A percentile compares a stretch with the other conserved stretches of the same genome.
Evolutionary conservation across 1,140 invertebrate genomes (phyloP).

Genomic region (Maniola jurtina): DNA sequence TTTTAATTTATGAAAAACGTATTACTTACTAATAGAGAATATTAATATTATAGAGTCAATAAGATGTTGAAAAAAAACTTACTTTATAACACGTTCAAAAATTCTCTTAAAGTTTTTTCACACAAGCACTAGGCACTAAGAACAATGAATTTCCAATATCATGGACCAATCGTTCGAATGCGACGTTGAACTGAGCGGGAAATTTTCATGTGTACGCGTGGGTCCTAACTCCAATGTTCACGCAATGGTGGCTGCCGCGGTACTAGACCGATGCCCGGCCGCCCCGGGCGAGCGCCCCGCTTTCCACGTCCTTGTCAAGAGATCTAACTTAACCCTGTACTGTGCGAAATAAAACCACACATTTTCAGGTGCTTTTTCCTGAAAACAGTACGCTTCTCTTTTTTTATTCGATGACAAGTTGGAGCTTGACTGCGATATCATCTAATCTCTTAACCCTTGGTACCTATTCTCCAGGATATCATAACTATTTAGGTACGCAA

Average conservation of each 20-base stretch:
- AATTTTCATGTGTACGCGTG: constrained; percentile 25
- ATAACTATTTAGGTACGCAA: no score
- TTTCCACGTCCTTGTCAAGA: constrained; percentile 31
- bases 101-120: background rate
- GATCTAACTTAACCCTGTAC: constrained; percentile 27
- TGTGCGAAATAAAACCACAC: constrained; percentile 16
- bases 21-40: no score
- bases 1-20: no score
- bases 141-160: background rate
- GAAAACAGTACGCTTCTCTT: background rate
- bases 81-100: background rate
- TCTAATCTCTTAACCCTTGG: no score
- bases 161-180: constrained; percentile 1
- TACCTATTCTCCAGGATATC: no score
- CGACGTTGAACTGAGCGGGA: constrained; percentile 22
- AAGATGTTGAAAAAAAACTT: background rate
- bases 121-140: background rate
- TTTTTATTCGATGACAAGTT: no score
- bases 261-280: constrained; percentile 22
- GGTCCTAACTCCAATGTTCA: background rate
- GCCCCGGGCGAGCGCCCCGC: constrained; percentile 35
- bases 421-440: no score
- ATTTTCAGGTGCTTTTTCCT: constrained; percentile 6
- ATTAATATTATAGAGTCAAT: no score
- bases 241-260: constrained; percentile 19